Conservation (phyloP, 30 jellyfish, hydroid and myxozoan species). For the Aurelia coerulea region DNA sequence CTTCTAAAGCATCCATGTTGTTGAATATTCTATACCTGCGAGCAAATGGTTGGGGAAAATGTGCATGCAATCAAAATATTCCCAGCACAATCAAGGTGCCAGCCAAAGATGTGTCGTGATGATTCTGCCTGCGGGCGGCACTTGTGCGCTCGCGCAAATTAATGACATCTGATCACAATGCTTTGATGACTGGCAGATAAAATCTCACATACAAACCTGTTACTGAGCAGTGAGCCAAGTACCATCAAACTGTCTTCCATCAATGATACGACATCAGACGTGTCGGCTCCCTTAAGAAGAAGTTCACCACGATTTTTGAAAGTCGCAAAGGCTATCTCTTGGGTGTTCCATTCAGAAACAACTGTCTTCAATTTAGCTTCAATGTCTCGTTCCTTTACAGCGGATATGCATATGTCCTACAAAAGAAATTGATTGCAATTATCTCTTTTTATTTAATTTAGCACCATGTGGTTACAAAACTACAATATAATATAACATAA, state of each 20-base stretch:
- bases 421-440: neutral
- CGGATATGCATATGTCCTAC: conserved; percentile 90
- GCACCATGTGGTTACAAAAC: no score
- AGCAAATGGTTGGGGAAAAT: no score
- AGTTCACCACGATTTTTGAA: conserved; percentile 90
- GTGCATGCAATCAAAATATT: no score
- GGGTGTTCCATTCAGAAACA: conserved; percentile 86
- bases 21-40: no score
- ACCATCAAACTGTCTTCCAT: conserved; percentile 96
- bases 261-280: conserved; percentile 82
- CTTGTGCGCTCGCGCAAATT: no score
- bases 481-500: no score
- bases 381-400: conserved; percentile 86
- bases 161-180: no score
- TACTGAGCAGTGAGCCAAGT: conserved; percentile 85
- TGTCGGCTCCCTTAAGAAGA: conserved; percentile 77
- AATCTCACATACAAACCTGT: conserved; percentile 45
- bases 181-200: no score
- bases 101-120: no score
- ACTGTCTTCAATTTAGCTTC: conserved; percentile 89
- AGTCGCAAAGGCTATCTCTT: conserved; percentile 71
- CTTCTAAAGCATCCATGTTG: neutral
- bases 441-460: no score
- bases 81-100: no score
- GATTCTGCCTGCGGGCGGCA: no score